A percentile compares a stretch with the other conserved stretches of the same genome.
Conservation (phyloP, 2,888 invertebrate genomes). For the Sinhomidia bicolor region DNA sequence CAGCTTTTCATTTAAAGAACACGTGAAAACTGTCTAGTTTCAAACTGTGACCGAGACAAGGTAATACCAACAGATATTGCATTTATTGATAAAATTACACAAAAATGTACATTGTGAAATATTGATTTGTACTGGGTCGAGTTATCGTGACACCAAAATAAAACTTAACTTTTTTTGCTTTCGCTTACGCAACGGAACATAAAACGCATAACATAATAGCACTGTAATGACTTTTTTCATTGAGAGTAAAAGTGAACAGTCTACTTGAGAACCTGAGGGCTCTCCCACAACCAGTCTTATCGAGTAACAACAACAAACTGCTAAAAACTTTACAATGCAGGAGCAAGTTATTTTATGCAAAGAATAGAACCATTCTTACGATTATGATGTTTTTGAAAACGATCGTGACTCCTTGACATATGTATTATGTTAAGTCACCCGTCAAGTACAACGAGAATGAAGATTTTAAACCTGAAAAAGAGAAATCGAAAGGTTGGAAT, state of each 20-base stretch:
- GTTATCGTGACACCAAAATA: neutral
- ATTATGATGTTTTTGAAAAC: neutral
- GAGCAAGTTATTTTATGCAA: neutral
- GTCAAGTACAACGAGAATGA: slow-evolving; percentile 8
- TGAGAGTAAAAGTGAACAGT: slow-evolving; percentile 24
- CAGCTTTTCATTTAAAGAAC: no score
- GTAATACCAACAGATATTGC: no score
- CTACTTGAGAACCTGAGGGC: neutral
- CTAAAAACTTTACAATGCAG: neutral
- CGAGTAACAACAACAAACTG: slow-evolving; percentile 14
- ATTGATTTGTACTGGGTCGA: neutral
- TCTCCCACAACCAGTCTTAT: neutral
- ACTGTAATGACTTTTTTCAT: neutral
- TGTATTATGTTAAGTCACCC: slow-evolving; percentile 47
- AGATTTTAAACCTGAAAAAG: slow-evolving; percentile 22
- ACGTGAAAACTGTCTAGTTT: no score
- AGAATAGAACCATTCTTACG: neutral
- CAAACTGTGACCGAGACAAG: no score
- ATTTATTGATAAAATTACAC: no score
- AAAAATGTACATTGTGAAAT: neutral
- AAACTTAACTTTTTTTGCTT: neutral
- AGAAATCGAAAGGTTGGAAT: slow-evolving; percentile 34
- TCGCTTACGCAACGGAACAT: slow-evolving; percentile 1
- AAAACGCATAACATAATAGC: neutral
- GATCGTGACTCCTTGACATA: neutral